A percentile compares a stretch with the other conserved stretches of the same genome.
These are phyloP conservation scores for Ammodramus savannarum DNA, from an alignment of 2,113 vertebrate genomes.

Conservation along the genomic window DNA sequence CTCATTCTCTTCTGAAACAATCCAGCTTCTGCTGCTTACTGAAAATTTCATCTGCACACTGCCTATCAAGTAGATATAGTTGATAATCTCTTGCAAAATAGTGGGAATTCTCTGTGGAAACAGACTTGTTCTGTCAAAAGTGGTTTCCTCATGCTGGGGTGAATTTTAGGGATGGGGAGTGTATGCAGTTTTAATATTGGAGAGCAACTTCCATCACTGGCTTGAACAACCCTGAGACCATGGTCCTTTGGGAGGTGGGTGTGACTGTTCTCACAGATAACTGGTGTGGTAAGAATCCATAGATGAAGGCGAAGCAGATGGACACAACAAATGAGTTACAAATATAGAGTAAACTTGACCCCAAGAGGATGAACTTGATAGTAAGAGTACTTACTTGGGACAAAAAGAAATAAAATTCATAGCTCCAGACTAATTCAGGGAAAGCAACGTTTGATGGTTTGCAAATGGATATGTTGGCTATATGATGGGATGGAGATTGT, in stretches of 20 bases:
- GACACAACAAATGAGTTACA: background rate
- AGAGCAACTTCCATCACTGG: background rate
- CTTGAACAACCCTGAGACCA: rapidly evolving
- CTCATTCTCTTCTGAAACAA: background rate
- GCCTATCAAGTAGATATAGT: background rate
- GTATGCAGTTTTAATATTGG: background rate
- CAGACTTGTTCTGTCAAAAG: background rate
- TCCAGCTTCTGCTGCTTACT: background rate
- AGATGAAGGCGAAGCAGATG: background rate
- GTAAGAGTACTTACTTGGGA: background rate
- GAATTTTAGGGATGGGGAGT: background rate
- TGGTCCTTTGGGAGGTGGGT: background rate
- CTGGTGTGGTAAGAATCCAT: rapidly evolving
- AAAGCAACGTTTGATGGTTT: background rate
- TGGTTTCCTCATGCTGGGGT: background rate
- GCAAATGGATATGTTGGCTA: background rate
- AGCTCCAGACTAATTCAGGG: background rate
- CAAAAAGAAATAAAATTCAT: background rate
- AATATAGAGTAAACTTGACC: background rate
- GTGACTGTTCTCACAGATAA: background rate
- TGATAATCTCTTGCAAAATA: background rate
- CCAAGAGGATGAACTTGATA: background rate
- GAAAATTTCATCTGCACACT: background rate
- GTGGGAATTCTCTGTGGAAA: background rate
- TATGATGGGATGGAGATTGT: background rate